Percentiles rank a stretch among this genome's conserved stretches.
These are phyloP conservation scores for Danio tinwini DNA, from an alignment of 2,797 vertebrate genomes.

Conservation along the genomic window DNA sequence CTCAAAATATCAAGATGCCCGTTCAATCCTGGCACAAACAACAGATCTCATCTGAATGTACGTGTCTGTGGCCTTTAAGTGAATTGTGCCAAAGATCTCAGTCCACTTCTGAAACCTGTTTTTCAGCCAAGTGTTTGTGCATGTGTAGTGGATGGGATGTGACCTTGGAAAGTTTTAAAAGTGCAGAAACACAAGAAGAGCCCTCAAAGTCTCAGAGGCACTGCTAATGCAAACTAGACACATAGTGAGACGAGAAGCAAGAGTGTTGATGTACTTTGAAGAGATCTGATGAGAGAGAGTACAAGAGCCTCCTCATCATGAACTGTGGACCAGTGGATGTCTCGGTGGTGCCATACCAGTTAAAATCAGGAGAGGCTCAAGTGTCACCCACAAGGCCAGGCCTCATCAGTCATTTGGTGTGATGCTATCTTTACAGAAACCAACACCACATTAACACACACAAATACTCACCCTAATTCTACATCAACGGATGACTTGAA, in stretches of 20 bases:
- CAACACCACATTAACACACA: constrained; percentile 66
- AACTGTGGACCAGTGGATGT: constrained; percentile 24
- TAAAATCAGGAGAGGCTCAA: constrained; percentile 61
- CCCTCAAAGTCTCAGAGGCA: constrained; percentile 25
- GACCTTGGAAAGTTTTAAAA: constrained; percentile 55
- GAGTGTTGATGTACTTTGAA: constrained; percentile 51
- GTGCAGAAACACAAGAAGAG: constrained; percentile 58
- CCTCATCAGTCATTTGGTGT: constrained; percentile 69
- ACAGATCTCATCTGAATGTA: constrained; percentile 6
- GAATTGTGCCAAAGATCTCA: constrained; percentile 35
- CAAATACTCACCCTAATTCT: constrained; percentile 40
- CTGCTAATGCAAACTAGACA: constrained; percentile 59
- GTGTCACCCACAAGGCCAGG: constrained; percentile 37
- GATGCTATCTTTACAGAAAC: constrained; percentile 71
- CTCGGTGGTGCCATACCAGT: constrained; percentile 45
- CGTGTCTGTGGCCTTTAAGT: constrained; percentile 9
- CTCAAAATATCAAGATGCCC: constrained; percentile 23
- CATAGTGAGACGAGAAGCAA: constrained; percentile 48
- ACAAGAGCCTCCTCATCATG: constrained; percentile 22
- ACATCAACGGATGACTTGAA: constrained; percentile 41
- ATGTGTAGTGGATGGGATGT: constrained; percentile 1
- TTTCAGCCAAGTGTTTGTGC: constrained; percentile 42
- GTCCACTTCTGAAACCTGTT: constrained; percentile 23
- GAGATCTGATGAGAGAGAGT: constrained; percentile 54
- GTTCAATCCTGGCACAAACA: constrained; percentile 34